phyloP scores from a whole-genome alignment of 2,113 vertebrate species.

The Tautogolabrus adspersus region DNA sequence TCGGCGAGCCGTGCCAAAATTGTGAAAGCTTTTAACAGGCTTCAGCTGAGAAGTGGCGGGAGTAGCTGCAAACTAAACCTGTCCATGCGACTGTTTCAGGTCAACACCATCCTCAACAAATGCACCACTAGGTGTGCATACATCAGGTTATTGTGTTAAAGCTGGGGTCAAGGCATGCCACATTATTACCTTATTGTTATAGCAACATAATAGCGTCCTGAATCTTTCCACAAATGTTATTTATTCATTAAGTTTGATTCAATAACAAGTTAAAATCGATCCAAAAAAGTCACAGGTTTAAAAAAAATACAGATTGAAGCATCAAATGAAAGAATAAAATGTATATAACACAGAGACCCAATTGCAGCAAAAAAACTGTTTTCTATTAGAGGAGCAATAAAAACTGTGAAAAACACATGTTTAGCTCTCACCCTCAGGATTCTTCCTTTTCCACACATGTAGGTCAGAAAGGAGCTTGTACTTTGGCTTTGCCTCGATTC shows the following conservation, averaged over 20 bases:
- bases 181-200: conserved; percentile 8
- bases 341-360: not conserved
- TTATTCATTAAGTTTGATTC: too few relatives aligned
- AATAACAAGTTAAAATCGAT: too few relatives aligned
- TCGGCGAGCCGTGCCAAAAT: conserved; percentile 53
- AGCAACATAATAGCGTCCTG: not conserved
- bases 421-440: not conserved
- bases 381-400: conserved; percentile 19
- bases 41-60: conserved; percentile 31
- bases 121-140: not conserved
- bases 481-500: not conserved
- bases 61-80: conserved; percentile 45
- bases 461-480: not conserved
- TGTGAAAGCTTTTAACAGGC: conserved; percentile 49
- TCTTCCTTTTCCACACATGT: not conserved
- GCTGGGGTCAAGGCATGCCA: not conserved
- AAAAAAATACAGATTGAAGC: too few relatives aligned
- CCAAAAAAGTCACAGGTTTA: too few relatives aligned
- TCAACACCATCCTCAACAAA: conserved; percentile 1
- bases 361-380: conserved; percentile 4
- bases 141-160: not conserved
- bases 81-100: conserved; percentile 12
- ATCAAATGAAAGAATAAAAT: not conserved
- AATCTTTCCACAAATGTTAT: too few relatives aligned
- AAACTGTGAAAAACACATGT: conserved; percentile 39